Base-by-base conservation (phyloP, 2,888 invertebrate species). In the Linnaemya vulpina region DNA sequence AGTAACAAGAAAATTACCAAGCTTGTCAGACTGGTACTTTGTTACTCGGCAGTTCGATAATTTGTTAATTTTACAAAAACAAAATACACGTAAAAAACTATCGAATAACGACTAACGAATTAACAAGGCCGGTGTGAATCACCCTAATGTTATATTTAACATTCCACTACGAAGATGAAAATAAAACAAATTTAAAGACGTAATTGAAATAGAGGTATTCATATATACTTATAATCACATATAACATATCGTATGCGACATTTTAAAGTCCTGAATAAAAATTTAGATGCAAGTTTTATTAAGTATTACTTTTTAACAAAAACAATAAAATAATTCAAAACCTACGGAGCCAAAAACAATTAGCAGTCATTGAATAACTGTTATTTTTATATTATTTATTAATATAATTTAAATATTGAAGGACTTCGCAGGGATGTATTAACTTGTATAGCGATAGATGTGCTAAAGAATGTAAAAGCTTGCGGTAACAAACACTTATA, bases 131-230 rank as follows among this genome's bases (percentile, higher is more conserved):
- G n/a, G n/a, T n/a, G n/a, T n/a, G n/a, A n/a, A n/a, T n/a, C n/a
- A n/a, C n/a, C n/a, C n/a, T 51, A 60, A 83, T 80, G 67, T 75
- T 75, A 75, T 20, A 71, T 40, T 43, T 58, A 65, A 82, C 85
- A 85, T 85, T 82, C 85, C 85, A 85, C 68, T 71, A 77, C n/a
- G 43, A 62, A 75, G 25, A 62, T 13, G 11, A 40, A 40, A 53
- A 49, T 46, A 25, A 46, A n/a, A 5, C 2, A 70, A 51, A 1
- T 22, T 5, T 8, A 63, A 73, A 55, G 8, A 20, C 13, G 15
- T 3, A 67, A 30, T 25, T 30, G 10, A 53, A 60, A 9, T 13
- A 78, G 51, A 20, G 51, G 40, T 51, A 81, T 30, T 53, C 74
- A 60, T 46, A 35, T 55, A 38, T 35, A n/a, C 7, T 60, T n/a